Evolutionary conservation across 2,113 vertebrate genomes (phyloP).

Genomic region (Hiodon tergisus): DNA sequence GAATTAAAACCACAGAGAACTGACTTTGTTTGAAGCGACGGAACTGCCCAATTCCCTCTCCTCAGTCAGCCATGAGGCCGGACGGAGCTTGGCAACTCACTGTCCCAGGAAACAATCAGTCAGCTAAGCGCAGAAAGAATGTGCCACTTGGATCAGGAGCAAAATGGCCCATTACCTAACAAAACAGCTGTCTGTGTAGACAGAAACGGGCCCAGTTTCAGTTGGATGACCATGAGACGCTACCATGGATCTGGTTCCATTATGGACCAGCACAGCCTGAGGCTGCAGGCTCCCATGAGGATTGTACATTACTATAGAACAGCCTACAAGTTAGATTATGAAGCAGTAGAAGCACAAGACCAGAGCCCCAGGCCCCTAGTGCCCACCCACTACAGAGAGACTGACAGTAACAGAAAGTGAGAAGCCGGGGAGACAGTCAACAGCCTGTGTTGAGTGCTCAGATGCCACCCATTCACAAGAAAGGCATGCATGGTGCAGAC

Average conservation of each 20-base stretch:
- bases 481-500: too few species aligned
- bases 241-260: background rate
- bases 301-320: too few species aligned
- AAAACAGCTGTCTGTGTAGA: background rate
- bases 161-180: conserved; percentile 3
- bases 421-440: too few species aligned
- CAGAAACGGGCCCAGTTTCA: background rate
- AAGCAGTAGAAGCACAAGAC: too few species aligned
- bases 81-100: background rate
- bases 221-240: background rate
- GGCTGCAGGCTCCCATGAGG: background rate
- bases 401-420: too few species aligned
- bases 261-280: background rate
- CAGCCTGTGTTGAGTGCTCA: too few species aligned
- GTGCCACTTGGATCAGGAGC: background rate
- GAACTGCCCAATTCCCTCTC: background rate
- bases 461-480: too few species aligned
- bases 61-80: background rate
- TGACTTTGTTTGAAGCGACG: too few species aligned
- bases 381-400: too few species aligned
- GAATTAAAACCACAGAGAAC: too few species aligned
- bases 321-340: too few species aligned
- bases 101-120: background rate
- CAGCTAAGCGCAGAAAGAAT: conserved; percentile 10
- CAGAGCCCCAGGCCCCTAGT: too few species aligned